These are phyloP conservation scores for Agonopterix alstromeriana DNA, from an alignment of 2,888 invertebrate species.

Conservation along the genomic window DNA sequence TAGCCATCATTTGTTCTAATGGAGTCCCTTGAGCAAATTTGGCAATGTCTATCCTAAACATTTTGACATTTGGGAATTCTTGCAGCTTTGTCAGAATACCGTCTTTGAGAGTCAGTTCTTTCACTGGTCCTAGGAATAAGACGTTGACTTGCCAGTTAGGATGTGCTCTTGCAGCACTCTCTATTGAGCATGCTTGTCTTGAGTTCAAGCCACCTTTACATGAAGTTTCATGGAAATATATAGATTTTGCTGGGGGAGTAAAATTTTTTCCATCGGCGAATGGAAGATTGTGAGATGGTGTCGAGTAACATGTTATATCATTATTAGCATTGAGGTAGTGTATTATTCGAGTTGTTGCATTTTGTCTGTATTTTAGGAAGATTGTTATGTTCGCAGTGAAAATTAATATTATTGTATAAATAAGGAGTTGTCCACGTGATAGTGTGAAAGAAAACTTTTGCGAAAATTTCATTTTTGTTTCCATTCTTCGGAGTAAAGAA, in stretches of 20 bases:
- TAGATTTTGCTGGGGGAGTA: neutral
- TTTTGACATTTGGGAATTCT: neutral
- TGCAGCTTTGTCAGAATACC: neutral
- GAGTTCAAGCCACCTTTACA: conserved; percentile 1
- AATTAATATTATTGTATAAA: too few relatives aligned
- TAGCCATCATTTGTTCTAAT: conserved; percentile 64
- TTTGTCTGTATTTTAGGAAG: neutral
- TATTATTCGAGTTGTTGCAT: neutral
- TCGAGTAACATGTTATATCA: neutral
- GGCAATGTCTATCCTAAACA: conserved; percentile 34
- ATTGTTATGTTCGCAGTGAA: too few relatives aligned
- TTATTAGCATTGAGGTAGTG: neutral
- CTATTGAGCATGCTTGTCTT: conserved; percentile 2
- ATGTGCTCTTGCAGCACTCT: conserved; percentile 1
- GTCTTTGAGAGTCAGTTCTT: neutral
- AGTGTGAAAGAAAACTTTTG: too few relatives aligned
- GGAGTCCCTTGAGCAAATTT: conserved; percentile 72
- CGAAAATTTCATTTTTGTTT: too few relatives aligned
- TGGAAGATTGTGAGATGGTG: neutral
- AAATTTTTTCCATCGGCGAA: neutral
- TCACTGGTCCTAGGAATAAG: conserved; percentile 2
- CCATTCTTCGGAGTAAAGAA: too few relatives aligned
- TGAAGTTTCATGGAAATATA: conserved; percentile 6
- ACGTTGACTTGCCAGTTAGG: conserved; percentile 1
- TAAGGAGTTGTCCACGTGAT: too few relatives aligned